Evolutionary conservation across 2,888 invertebrate genomes (phyloP).

Genomic region (Neelides folsomi): DNA sequence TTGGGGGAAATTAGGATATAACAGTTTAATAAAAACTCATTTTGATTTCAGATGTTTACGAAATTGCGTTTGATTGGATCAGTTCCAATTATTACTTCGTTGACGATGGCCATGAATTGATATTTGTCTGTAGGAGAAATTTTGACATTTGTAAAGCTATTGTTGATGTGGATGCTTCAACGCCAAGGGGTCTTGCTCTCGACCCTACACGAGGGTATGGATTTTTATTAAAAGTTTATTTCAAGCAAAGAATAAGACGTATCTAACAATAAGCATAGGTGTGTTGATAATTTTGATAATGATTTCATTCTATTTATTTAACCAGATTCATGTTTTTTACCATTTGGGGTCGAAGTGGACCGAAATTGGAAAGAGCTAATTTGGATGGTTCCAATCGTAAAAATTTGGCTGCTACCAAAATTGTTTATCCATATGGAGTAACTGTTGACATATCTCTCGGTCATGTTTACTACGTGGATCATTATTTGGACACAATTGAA

Average conservation of each 20-base stretch:
- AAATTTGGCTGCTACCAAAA: constrained; percentile 51
- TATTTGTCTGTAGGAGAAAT: constrained; percentile 53
- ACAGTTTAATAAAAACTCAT: constrained; percentile 8
- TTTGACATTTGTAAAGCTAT: constrained; percentile 56
- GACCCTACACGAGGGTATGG: constrained; percentile 59
- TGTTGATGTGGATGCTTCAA: constrained; percentile 52
- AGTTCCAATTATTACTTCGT: constrained; percentile 74
- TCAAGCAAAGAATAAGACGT: background rate
- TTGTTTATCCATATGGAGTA: constrained; percentile 63
- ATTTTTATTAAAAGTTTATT: background rate
- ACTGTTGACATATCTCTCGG: constrained; percentile 57
- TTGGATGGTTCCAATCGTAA: constrained; percentile 52
- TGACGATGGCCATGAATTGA: constrained; percentile 53
- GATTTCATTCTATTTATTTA: background rate
- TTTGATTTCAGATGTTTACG: constrained; percentile 52
- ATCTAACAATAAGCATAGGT: background rate
- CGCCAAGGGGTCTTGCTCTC: constrained; percentile 59
- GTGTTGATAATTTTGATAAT: background rate
- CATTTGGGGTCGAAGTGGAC: constrained; percentile 53
- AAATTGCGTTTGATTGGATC: constrained; percentile 70
- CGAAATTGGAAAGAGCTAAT: constrained; percentile 51
- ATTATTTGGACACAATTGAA: constrained; percentile 64
- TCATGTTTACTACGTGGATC: constrained; percentile 66
- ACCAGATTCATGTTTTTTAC: constrained; percentile 58
- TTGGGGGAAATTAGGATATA: constrained; percentile 2